Evolutionary conservation across 2,797 vertebrate species (phyloP).

Genomic region (Saxicola maurus): DNA sequence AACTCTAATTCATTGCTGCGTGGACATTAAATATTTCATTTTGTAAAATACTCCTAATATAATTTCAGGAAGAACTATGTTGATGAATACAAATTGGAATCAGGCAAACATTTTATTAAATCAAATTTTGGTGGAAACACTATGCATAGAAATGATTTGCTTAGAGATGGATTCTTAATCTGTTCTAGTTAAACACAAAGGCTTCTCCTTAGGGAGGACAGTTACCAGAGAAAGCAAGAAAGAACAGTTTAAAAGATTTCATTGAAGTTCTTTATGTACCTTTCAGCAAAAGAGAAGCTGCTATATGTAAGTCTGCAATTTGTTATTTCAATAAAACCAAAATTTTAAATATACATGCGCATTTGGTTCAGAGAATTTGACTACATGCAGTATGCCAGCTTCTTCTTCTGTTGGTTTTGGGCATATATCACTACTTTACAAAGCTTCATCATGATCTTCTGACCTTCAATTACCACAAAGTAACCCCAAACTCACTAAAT

Average conservation of each 20-base stretch:
- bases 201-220: not conserved
- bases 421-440: not conserved
- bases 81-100: not conserved
- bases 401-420: not conserved
- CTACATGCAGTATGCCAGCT: not conserved
- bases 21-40: not conserved
- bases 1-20: not conserved
- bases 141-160: not conserved
- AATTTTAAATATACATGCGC: not conserved
- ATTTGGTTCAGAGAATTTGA: not conserved
- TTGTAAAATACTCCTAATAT: not conserved
- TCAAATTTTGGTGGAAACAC: not conserved
- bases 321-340: not conserved
- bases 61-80: not conserved
- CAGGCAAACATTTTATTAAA: not conserved
- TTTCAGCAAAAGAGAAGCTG: not conserved
- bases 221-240: not conserved
- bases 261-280: not conserved
- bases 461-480: not conserved
- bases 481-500: not conserved
- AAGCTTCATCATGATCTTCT: not conserved
- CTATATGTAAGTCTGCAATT: not conserved
- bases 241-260: not conserved
- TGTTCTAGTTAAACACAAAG: not conserved
- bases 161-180: not conserved